A percentile compares a stretch with the other conserved stretches of the same genome.
Conservation (phyloP, 23 tunicate genomes). For the Styela clava region DNA sequence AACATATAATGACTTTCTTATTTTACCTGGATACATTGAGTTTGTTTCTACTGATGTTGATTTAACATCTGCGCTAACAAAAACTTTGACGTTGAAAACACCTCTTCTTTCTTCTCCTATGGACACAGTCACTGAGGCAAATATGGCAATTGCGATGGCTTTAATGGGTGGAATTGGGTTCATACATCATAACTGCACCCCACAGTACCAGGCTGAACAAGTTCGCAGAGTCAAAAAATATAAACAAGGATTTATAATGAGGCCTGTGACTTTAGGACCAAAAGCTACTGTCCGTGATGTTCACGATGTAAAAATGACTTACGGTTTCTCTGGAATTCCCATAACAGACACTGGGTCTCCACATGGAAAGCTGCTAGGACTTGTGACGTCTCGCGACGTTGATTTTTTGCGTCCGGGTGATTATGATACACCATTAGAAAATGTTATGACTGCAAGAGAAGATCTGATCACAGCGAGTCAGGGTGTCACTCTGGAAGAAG, state of each 20-base stretch:
- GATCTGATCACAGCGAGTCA: conserved; percentile 70
- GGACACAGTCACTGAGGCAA: conserved; percentile 98
- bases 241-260: conserved; percentile 94
- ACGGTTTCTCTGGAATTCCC: conserved; percentile 95
- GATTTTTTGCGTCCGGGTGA: conserved; percentile 65
- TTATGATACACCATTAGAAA: conserved; percentile 17
- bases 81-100: conserved; percentile 78
- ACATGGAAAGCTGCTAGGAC: conserved; percentile 75
- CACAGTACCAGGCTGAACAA: conserved; percentile 86
- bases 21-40: conserved; percentile 96
- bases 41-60: conserved; percentile 82
- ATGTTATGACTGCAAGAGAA: conserved; percentile 83
- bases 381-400: conserved; percentile 91
- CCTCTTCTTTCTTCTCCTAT: conserved; percentile 92
- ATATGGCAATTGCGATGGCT: conserved; percentile 98
- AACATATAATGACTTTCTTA: conserved; percentile 95
- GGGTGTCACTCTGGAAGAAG: conserved; percentile 86
- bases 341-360: conserved; percentile 76
- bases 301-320: conserved; percentile 48
- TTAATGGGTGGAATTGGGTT: conserved; percentile 95
- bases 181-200: conserved; percentile 87
- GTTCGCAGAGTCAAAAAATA: conserved; percentile 94
- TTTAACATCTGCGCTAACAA: conserved; percentile 70
- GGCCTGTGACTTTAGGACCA: conserved; percentile 90
- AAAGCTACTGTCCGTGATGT: conserved; percentile 76